A percentile compares a stretch with the other conserved stretches of the same genome.
These are phyloP conservation scores for Orgyia antiqua DNA, from an alignment of 2,888 invertebrate species.

Conservation along the genomic window DNA sequence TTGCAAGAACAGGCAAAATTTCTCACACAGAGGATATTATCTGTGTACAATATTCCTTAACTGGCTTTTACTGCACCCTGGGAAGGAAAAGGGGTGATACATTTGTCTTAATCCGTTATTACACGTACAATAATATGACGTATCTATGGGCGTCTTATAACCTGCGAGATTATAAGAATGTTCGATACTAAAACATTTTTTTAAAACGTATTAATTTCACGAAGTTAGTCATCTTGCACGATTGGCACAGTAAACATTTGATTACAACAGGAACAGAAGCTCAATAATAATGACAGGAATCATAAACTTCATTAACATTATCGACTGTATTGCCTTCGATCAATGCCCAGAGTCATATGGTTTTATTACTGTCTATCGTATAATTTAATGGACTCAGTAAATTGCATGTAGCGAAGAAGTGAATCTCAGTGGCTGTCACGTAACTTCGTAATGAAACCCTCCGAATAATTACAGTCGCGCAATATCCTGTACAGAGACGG, in stretches of 20 bases:
- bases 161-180: too few species aligned
- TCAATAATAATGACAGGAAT: constrained; percentile 19
- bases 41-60: too few species aligned
- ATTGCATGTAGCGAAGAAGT: constrained; percentile 47
- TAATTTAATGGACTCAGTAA: constrained; percentile 47
- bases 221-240: too few species aligned
- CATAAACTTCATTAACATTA: constrained; percentile 19
- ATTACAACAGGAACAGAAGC: constrained; percentile 33
- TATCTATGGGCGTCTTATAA: too few species aligned
- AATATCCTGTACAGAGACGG: constrained; percentile 42
- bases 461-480: constrained; percentile 57
- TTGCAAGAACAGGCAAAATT: too few species aligned
- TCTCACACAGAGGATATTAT: too few species aligned
- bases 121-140: too few species aligned
- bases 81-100: too few species aligned
- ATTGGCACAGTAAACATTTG: constrained; percentile 34
- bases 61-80: too few species aligned
- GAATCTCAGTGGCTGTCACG: constrained; percentile 53
- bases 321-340: constrained; percentile 23
- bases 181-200: too few species aligned
- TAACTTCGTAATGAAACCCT: constrained; percentile 63
- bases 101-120: too few species aligned
- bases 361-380: constrained; percentile 30
- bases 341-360: constrained; percentile 28
- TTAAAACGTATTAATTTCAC: too few species aligned